These are phyloP conservation scores for Brachionus paranguensis DNA, from an alignment of 1,140 invertebrate species.

Conservation along the genomic window DNA sequence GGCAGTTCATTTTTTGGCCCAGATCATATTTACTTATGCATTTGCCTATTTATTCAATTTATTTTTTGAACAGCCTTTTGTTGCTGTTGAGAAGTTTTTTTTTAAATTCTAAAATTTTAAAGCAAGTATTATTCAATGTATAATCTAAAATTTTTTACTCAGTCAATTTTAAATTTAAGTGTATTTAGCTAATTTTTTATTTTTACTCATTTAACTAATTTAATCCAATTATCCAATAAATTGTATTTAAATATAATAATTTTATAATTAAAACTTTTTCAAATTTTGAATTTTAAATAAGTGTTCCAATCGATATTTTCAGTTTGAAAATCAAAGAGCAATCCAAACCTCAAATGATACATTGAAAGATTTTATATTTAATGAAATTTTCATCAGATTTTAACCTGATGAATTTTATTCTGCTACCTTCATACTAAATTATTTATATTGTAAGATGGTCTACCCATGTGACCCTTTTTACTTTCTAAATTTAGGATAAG, in stretches of 20 bases:
- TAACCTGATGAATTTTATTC: too few species aligned
- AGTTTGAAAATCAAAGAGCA: too few species aligned
- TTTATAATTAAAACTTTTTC: neutral
- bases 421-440: too few species aligned
- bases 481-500: too few species aligned
- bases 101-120: neutral
- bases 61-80: constrained; percentile 21
- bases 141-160: neutral
- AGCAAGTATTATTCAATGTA: neutral
- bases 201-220: neutral
- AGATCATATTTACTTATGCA: neutral
- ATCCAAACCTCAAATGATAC: too few species aligned
- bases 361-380: too few species aligned
- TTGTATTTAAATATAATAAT: neutral
- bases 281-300: too few species aligned
- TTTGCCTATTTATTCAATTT: constrained; percentile 7
- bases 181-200: neutral
- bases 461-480: too few species aligned
- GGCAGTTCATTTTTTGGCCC: neutral
- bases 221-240: neutral
- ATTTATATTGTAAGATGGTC: too few species aligned
- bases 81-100: constrained; percentile 22
- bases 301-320: too few species aligned
- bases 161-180: neutral
- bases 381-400: too few species aligned